Base-by-base conservation (phyloP, 2,888 invertebrate genomes). In the Seladonia tumulorum region DNA sequence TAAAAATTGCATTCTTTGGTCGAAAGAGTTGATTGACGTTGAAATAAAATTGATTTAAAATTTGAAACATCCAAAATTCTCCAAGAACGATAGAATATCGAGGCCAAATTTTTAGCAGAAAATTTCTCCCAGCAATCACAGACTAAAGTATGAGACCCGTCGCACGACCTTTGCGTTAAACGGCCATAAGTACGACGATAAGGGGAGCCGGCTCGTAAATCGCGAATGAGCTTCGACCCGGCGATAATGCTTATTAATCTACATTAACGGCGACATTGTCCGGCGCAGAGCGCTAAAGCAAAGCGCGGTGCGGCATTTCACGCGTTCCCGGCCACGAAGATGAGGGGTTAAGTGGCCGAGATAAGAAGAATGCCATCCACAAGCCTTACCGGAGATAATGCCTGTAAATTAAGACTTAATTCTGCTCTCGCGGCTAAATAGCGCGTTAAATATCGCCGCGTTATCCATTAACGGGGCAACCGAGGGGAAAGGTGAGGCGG, bases 161-260 rank as follows among this genome's bases (percentile, higher is more conserved):
- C 53, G 53, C n/a, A 3, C 53, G 10, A 53, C 53, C n/a, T 53
- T n/a, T 2, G 3, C 8, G 22, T 85, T 83, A 80, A 85, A 80
- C 80, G 70, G 53, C 70, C 70, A 57, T 71, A 77, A 84, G 70
- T 70, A 45, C 22, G 35, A 8, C 49, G 85, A 84, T 80, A 84
- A 80, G 76, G 60, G 79, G 53, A 87, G 79, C 79, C 82, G 75
- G 79, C 85, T 82, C 82, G 82, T 79, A 87, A 79, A 85, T 82
- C 79, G 85, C 76, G 82, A 47, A 82, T 74, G 79, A 76, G 70
- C 78, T 74, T 79, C 79, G 82, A 35, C 57, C 72, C 72, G 79
- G 74, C 76, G 86, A 87, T 87, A 87, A 87, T 77, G 76, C 85
- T 87, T 85, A 87, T 85, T 87, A 87, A 87, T 87, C 85, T 77